phyloP scores from a whole-genome alignment of 2,797 vertebrate species.

The Pseudochromis fuscus region DNA sequence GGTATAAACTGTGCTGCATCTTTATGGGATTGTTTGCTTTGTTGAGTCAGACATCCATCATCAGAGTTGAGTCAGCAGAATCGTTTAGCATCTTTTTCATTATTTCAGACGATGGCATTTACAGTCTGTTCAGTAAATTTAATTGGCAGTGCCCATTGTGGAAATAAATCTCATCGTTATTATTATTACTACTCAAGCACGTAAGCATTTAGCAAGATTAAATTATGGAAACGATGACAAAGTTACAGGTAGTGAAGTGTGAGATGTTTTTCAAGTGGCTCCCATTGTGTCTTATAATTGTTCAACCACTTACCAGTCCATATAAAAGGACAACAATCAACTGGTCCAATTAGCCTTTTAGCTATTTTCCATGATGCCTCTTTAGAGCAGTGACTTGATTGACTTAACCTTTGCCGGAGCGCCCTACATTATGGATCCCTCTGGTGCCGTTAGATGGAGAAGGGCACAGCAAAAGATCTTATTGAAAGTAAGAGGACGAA shows the following conservation, averaged over 20 bases:
- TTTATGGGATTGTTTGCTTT: slow-evolving; percentile 54
- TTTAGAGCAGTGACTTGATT: slow-evolving; percentile 61
- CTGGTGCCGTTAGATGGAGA: slow-evolving; percentile 53
- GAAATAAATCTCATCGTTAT: slow-evolving; percentile 39
- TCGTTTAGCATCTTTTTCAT: slow-evolving; percentile 40
- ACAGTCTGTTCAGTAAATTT: slow-evolving; percentile 31
- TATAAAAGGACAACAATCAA: slow-evolving; percentile 57
- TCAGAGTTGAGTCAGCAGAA: slow-evolving; percentile 49
- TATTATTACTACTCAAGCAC: background rate
- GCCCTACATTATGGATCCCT: slow-evolving; percentile 45
- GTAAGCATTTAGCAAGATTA: slow-evolving; percentile 31
- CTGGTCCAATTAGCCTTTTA: slow-evolving; percentile 57
- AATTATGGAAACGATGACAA: slow-evolving; percentile 8
- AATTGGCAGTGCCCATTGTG: slow-evolving; percentile 8
- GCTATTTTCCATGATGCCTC: slow-evolving; percentile 55
- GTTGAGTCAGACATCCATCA: slow-evolving; percentile 50
- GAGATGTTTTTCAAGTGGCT: slow-evolving; percentile 3
- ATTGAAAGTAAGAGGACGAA: slow-evolving; percentile 38
- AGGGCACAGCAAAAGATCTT: slow-evolving; percentile 27
- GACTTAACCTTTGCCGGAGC: slow-evolving; percentile 75
- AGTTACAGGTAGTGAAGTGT: slow-evolving; percentile 8
- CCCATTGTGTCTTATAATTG: slow-evolving; percentile 3
- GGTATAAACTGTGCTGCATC: slow-evolving; percentile 8
- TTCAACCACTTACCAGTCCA: slow-evolving; percentile 17
- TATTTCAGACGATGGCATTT: slow-evolving; percentile 38